Base-by-base conservation (phyloP, 2,113 vertebrate genomes). In the Lepus americanus region DNA sequence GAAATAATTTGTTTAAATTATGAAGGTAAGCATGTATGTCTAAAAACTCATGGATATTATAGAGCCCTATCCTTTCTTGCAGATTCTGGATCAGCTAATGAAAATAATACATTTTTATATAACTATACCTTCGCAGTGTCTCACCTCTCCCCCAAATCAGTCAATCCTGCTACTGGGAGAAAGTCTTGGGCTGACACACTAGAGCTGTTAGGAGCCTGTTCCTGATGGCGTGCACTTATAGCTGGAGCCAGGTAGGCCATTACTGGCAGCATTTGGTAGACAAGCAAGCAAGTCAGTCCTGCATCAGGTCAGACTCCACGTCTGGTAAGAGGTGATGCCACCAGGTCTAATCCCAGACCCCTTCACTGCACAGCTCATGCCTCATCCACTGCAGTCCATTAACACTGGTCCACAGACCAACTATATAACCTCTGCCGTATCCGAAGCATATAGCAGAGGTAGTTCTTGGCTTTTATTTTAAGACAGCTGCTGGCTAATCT, bases 401-500 rank as follows among this genome's bases (percentile, higher is more conserved):
- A 44, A 64, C 7, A 2, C 55, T 3, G 14, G 27, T 36, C 79
- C 63, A 3, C 25, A 59, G 51, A 74, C 36, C 85, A 64, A 5
- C 77, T 53, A 22, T 31, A 61, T 1, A 77, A 72, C 59, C 77
- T 81, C 73, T 6, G 59, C 49, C 63, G 39, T 36, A 12, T 20
- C 36, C 27, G 2, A 49, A 55, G 55, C 69, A 25, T 13, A n/a
- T 3, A 55, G 36, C 29, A 27, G 16, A 36, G 13, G n/a, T 10
- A 74, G n/a, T 22, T 76, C 80, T 79, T 89, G 61, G 87, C 81
- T 79, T 73, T 86, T 89, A 88, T 70, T n/a, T 94, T 82, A 64
- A 86, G 82, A 92, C 90, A 87, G 84, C 84, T 85, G 85, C 72
- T 17, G 49, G 94, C 80, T 61, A 83, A 89, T 70, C 55, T 90